Conservation (phyloP, 2,113 vertebrate genomes). For the Narcine bancroftii region DNA sequence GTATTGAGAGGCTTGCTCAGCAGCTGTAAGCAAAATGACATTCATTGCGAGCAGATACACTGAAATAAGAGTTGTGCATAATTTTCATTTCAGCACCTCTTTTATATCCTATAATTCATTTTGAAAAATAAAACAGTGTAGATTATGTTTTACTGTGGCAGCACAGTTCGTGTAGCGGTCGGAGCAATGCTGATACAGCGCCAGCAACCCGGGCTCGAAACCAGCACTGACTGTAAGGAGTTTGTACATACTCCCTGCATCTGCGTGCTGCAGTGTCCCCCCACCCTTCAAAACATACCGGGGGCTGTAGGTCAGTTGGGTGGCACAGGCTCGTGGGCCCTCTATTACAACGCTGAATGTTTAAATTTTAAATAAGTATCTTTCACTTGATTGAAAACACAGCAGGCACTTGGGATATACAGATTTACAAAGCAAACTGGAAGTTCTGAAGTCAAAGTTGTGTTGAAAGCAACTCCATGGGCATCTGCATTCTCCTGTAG, state of each 20-base stretch:
- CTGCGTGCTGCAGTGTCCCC: too few relatives aligned
- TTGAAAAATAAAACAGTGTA: neutral
- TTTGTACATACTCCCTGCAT: too few relatives aligned
- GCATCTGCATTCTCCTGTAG: neutral
- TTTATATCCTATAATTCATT: neutral
- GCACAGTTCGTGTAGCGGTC: too few relatives aligned
- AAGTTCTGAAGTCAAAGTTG: neutral
- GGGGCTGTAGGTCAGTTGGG: too few relatives aligned
- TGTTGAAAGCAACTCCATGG: neutral
- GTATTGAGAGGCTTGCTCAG: neutral
- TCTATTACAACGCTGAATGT: too few relatives aligned
- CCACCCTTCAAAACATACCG: too few relatives aligned
- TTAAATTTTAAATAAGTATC: too few relatives aligned
- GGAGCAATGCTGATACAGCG: too few relatives aligned
- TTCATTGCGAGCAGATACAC: neutral
- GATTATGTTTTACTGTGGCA: neutral
- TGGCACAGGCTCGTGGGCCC: too few relatives aligned
- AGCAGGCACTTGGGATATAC: neutral
- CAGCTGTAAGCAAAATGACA: slow-evolving; percentile 12
- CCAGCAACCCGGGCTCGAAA: too few relatives aligned
- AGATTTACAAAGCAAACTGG: neutral
- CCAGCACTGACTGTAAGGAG: too few relatives aligned
- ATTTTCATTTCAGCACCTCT: slow-evolving; percentile 27
- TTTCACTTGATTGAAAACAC: slow-evolving; percentile 10
- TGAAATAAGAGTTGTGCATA: slow-evolving; percentile 14